phyloP scores from a whole-genome alignment of 2,113 vertebrate genomes.

The Nycticebus coucang region DNA sequence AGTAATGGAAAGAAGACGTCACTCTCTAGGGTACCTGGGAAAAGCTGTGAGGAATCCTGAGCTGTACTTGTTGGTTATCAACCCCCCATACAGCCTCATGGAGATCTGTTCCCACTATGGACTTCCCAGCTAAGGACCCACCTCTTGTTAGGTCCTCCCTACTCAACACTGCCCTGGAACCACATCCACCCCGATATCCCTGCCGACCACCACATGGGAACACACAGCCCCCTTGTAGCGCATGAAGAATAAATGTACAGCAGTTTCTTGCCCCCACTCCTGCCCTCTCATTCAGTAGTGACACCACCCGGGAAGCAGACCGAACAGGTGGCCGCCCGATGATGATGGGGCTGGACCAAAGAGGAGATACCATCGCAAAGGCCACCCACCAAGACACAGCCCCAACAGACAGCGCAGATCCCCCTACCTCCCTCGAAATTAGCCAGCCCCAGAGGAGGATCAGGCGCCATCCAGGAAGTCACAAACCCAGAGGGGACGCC shows the following conservation, averaged over 20 bases:
- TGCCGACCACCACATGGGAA: not conserved
- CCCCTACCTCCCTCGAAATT: not conserved
- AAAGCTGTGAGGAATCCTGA: not conserved
- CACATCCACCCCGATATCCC: not conserved
- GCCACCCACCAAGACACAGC: not conserved
- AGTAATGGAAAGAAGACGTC: not conserved
- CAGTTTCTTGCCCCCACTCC: not conserved
- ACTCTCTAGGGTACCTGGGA: not conserved
- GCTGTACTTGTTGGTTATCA: not conserved
- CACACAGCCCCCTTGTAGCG: not conserved
- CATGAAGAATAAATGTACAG: rapidly evolving
- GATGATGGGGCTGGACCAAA: not conserved
- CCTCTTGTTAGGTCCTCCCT: not conserved
- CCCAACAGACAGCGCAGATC: not conserved
- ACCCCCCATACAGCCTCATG: not conserved
- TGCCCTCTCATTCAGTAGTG: not conserved
- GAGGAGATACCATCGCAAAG: not conserved
- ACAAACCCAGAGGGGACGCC: not conserved
- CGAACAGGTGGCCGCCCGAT: not conserved
- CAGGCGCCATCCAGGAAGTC: not conserved
- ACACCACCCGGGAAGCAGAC: not conserved
- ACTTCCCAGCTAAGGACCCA: not conserved
- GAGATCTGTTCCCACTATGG: not conserved
- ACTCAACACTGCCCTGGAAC: not conserved
- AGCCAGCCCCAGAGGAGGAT: not conserved